Conservation (phyloP, 2,888 invertebrate species). For the Dione juno region DNA sequence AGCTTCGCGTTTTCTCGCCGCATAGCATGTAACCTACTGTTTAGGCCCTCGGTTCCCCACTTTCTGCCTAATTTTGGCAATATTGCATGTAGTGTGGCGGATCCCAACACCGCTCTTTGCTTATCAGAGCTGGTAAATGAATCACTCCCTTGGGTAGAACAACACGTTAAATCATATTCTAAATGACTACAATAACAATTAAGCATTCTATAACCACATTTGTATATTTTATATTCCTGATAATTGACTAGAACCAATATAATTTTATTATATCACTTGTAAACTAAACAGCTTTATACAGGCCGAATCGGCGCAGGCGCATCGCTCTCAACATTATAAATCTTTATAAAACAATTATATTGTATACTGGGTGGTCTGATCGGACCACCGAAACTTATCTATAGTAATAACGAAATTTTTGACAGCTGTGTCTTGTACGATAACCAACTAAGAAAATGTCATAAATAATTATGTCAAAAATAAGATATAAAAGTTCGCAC, state of each 20-base stretch:
- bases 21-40: no score
- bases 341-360: conserved; percentile 69
- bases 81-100: no score
- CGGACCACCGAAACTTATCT: conserved; percentile 64
- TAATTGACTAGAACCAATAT: conserved; percentile 25
- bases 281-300: conserved; percentile 39
- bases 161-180: not conserved
- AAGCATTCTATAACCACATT: conserved; percentile 31
- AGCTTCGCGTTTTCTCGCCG: no score
- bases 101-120: no score
- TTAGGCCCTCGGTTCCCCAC: no score
- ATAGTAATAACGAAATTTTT: conserved; percentile 18
- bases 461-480: conserved; percentile 11
- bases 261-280: conserved; percentile 32
- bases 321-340: conserved; percentile 62
- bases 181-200: conserved; percentile 8
- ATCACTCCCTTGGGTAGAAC: no score
- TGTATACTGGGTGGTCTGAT: conserved; percentile 63
- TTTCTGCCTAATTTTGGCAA: no score
- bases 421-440: not conserved
- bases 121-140: no score
- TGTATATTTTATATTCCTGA: conserved; percentile 24
- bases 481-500: not conserved
- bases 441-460: not conserved
- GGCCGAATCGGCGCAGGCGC: conserved; percentile 44